A percentile compares a stretch with the other conserved stretches of the same genome.
Evolutionary conservation across 2,888 invertebrate species (phyloP).

Genomic region (Globia sparganii): DNA sequence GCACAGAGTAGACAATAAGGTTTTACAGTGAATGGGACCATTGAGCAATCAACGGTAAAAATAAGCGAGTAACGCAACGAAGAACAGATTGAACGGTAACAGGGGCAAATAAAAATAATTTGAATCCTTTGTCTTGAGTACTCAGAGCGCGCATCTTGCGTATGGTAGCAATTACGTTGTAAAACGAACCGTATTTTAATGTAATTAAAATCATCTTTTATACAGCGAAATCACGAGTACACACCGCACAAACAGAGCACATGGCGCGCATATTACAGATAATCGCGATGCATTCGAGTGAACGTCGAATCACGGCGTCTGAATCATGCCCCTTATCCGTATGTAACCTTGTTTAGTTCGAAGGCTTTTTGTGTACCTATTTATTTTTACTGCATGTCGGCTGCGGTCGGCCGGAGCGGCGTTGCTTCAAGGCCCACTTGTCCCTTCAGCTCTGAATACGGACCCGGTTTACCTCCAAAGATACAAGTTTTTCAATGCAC

Average conservation of each 20-base stretch:
- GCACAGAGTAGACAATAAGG: constrained; percentile 76
- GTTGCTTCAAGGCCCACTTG: constrained; percentile 82
- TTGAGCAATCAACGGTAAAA: constrained; percentile 80
- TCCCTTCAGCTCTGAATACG: constrained; percentile 81
- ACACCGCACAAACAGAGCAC: constrained; percentile 62
- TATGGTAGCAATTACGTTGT: constrained; percentile 62
- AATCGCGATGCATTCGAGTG: constrained; percentile 74
- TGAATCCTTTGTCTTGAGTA: constrained; percentile 63
- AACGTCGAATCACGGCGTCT: constrained; percentile 74
- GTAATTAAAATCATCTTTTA: constrained; percentile 70
- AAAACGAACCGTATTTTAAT: constrained; percentile 62
- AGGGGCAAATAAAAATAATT: constrained; percentile 66
- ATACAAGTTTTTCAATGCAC: constrained; percentile 75
- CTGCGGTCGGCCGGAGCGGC: constrained; percentile 73
- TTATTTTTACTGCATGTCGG: constrained; percentile 77
- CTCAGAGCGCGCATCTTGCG: constrained; percentile 48
- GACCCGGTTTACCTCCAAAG: constrained; percentile 84
- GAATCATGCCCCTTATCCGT: constrained; percentile 72
- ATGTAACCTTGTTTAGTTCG: constrained; percentile 79
- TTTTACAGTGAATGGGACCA: constrained; percentile 75
- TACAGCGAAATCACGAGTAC: constrained; percentile 49
- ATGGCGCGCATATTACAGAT: constrained; percentile 71
- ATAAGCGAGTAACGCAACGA: constrained; percentile 72
- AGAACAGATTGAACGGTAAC: constrained; percentile 72
- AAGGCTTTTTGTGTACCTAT: constrained; percentile 76